These are phyloP conservation scores for Mionectes macconnelli DNA, from an alignment of 2,113 vertebrate genomes.

Conservation along the genomic window DNA sequence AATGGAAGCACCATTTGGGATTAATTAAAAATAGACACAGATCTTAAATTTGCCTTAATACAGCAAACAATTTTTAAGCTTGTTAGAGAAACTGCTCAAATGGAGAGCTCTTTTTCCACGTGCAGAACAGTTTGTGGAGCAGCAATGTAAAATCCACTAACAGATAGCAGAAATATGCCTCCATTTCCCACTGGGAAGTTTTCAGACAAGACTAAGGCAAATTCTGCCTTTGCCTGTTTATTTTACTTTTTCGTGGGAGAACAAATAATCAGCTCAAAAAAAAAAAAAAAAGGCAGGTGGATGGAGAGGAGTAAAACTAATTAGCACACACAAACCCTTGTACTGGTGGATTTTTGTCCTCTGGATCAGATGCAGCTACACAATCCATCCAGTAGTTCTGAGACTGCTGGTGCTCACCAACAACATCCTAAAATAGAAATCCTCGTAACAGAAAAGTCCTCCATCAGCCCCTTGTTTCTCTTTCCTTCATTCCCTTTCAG, in stretches of 20 bases:
- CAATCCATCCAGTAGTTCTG: neutral
- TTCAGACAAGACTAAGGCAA: neutral
- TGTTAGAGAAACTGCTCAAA: neutral
- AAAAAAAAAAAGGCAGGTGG: fast-evolving
- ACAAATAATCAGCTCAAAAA: neutral
- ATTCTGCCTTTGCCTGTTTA: neutral
- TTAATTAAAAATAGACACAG: constrained; percentile 20
- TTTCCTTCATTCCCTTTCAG: neutral
- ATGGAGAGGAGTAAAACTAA: neutral
- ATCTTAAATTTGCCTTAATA: neutral
- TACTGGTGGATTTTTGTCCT: neutral
- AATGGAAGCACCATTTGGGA: neutral
- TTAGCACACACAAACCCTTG: neutral
- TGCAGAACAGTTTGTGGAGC: neutral
- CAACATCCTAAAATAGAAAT: neutral
- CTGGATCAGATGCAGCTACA: neutral
- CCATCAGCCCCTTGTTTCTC: neutral
- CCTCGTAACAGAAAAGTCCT: neutral
- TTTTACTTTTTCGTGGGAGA: neutral
- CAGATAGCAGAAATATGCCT: neutral
- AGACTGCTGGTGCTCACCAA: neutral
- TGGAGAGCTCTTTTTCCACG: neutral
- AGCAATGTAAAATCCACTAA: neutral
- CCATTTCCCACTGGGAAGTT: neutral
- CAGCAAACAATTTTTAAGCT: neutral